These are phyloP conservation scores for Paradisaea rubra DNA, from an alignment of 2,113 vertebrate species.

Conservation along the genomic window DNA sequence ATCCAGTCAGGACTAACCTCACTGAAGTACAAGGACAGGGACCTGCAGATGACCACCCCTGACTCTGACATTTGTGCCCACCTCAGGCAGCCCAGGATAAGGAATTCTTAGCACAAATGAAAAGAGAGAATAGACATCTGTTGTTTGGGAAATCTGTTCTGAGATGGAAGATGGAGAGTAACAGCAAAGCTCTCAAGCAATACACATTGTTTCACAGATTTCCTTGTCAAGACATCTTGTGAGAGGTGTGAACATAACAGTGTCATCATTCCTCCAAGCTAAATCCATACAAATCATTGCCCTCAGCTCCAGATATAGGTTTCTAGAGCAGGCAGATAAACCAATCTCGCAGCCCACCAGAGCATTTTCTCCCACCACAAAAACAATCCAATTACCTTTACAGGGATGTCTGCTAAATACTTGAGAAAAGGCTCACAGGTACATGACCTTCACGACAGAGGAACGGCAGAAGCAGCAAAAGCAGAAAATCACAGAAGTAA, in stretches of 20 bases:
- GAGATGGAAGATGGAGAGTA: slow-evolving; percentile 23
- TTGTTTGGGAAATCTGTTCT: slow-evolving; percentile 30
- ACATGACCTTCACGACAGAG: rapidly evolving
- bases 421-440: neutral
- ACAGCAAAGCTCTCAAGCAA: slow-evolving; percentile 28
- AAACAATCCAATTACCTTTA: neutral
- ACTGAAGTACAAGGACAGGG: neutral
- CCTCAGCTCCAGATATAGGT: neutral
- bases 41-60: neutral
- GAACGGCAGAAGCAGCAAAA: neutral
- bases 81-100: neutral
- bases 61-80: neutral
- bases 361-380: neutral
- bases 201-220: slow-evolving; percentile 51
- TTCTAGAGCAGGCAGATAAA: slow-evolving; percentile 1
- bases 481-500: neutral
- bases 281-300: neutral
- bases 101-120: neutral
- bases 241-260: slow-evolving; percentile 51
- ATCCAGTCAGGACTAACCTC: neutral
- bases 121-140: slow-evolving; percentile 1
- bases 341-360: neutral
- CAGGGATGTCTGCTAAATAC: neutral
- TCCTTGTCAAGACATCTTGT: slow-evolving; percentile 22
- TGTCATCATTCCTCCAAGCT: neutral